phyloP scores from a whole-genome alignment of 2,888 invertebrate genomes.

The Diaphora mendica region DNA sequence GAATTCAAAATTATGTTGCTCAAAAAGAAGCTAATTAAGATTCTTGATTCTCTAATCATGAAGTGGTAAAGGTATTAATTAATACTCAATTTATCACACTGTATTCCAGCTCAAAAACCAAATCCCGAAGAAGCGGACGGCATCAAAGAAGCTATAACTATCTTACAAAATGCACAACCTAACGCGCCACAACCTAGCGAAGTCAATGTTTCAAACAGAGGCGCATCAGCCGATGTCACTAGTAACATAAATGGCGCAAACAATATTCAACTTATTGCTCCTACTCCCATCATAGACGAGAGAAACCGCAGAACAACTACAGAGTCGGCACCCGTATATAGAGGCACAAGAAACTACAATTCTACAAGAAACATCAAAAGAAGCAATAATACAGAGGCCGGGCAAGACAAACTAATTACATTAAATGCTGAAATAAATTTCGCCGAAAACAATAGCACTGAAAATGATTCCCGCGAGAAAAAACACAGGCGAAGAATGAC shows the following conservation, averaged over 20 bases:
- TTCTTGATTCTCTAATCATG: background rate
- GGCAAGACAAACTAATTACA: constrained; percentile 61
- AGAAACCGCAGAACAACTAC: constrained; percentile 65
- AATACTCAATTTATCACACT: background rate
- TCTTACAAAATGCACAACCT: constrained; percentile 68
- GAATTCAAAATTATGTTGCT: background rate
- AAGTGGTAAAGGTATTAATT: background rate
- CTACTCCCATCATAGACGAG: constrained; percentile 73
- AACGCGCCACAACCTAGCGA: constrained; percentile 35
- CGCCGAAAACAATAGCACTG: constrained; percentile 57
- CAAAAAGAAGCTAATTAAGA: background rate
- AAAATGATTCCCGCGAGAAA: constrained; percentile 62
- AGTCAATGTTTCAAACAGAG: constrained; percentile 3
- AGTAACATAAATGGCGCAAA: constrained; percentile 26
- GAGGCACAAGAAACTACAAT: constrained; percentile 70
- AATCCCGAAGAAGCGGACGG: constrained; percentile 77
- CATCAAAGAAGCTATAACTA: constrained; percentile 79
- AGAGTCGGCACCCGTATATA: constrained; percentile 71
- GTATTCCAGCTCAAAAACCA: constrained; percentile 64
- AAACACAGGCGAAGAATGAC: constrained; percentile 75
- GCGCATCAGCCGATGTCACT: background rate
- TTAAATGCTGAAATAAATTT: constrained; percentile 69
- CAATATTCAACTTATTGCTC: constrained; percentile 70
- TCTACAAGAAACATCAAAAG: constrained; percentile 44
- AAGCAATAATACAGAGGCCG: constrained; percentile 53